Percentiles rank a stretch among this genome's conserved stretches.
These are phyloP conservation scores for Sminthurides aquaticus DNA, from an alignment of 2,888 invertebrate species.

Conservation along the genomic window DNA sequence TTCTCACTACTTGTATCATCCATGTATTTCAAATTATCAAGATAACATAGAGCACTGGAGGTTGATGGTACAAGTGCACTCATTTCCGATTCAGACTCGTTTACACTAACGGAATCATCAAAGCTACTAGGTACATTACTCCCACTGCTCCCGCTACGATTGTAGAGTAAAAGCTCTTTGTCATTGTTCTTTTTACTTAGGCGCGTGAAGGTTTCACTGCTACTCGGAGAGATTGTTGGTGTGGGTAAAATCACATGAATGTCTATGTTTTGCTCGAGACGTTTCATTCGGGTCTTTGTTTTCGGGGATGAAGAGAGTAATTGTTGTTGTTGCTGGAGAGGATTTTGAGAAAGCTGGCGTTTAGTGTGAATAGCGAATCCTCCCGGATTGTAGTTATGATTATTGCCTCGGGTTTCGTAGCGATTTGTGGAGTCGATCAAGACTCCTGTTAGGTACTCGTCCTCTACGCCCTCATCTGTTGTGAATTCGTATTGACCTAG, in stretches of 20 bases:
- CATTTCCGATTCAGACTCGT: constrained; percentile 21
- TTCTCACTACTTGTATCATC: constrained; percentile 43
- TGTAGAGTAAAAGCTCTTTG: constrained; percentile 8
- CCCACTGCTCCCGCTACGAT: neutral
- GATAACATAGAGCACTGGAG: constrained; percentile 10
- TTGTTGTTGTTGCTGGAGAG: neutral
- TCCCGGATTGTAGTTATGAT: neutral
- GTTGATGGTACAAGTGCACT: constrained; percentile 18
- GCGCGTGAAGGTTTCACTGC: constrained; percentile 53
- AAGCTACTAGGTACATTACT: neutral
- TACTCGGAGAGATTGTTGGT: constrained; percentile 74
- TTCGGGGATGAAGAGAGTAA: neutral
- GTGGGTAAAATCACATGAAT: constrained; percentile 63
- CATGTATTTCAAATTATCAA: constrained; percentile 38
- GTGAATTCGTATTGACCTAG: constrained; percentile 4
- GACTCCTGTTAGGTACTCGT: neutral
- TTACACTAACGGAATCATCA: constrained; percentile 12
- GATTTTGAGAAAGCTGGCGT: neutral
- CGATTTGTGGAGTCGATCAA: neutral
- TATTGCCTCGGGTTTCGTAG: neutral
- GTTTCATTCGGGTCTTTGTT: constrained; percentile 15
- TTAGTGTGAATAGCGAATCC: neutral
- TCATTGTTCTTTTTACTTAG: constrained; percentile 8
- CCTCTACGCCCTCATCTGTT: constrained; percentile 1
- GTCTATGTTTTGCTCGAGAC: constrained; percentile 41